These are phyloP conservation scores for Hirundo rustica DNA, from an alignment of 2,797 vertebrate species.

Conservation along the genomic window DNA sequence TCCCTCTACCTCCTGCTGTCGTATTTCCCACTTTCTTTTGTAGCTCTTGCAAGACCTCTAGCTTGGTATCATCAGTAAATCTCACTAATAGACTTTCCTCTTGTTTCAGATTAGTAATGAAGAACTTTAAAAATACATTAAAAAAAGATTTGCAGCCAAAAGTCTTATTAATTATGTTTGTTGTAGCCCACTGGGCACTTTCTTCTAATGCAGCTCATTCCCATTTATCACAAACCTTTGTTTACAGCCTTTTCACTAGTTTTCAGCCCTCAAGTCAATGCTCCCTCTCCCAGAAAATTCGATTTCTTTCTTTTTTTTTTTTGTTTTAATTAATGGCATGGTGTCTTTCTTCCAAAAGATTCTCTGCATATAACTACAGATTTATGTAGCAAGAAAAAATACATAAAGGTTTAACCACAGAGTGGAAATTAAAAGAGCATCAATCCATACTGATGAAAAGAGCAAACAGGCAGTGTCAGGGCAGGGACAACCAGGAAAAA, in stretches of 20 bases:
- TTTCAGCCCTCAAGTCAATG: slow-evolving; percentile 15
- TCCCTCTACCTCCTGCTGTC: neutral
- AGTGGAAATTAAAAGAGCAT: slow-evolving; percentile 20
- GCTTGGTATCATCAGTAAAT: neutral
- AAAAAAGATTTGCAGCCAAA: slow-evolving; percentile 61
- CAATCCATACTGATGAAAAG: neutral
- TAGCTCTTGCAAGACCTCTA: neutral
- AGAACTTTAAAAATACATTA: slow-evolving; percentile 63
- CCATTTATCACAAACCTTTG: slow-evolving; percentile 48
- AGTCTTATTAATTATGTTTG: slow-evolving; percentile 51
- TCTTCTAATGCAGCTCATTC: slow-evolving; percentile 4
- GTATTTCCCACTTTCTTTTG: neutral
- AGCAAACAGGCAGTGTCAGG: neutral
- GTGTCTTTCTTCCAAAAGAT: neutral
- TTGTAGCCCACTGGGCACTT: slow-evolving; percentile 38
- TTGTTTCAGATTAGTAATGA: slow-evolving; percentile 50
- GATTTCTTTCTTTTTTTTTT: neutral
- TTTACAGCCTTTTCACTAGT: neutral
- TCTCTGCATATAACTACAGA: neutral
- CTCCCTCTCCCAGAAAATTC: neutral
- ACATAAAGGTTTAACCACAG: neutral
- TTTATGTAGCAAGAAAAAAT: neutral
- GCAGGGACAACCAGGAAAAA: neutral
- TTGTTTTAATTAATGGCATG: neutral
- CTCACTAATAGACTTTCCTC: slow-evolving; percentile 21